A percentile compares a stretch with the other conserved stretches of the same genome.
Conservation (phyloP, 2,113 vertebrate genomes). For the Elgaria multicarinata region DNA sequence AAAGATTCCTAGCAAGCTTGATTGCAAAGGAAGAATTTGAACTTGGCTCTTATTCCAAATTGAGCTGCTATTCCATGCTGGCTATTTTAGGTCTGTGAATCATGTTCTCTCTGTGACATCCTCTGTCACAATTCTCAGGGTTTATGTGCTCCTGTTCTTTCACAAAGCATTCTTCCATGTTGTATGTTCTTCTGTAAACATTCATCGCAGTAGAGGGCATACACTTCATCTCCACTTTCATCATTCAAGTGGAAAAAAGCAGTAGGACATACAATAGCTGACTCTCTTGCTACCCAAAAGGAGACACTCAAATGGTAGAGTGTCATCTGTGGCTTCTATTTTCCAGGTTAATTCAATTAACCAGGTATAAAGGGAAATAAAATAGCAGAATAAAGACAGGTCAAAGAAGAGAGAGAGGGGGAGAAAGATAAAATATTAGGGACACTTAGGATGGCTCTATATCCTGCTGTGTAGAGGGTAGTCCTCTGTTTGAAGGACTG, state of each 20-base stretch:
- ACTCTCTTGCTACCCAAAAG: conserved; percentile 25
- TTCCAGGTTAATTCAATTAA: conserved; percentile 31
- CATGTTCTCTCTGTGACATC: not conserved
- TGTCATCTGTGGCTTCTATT: conserved; percentile 14
- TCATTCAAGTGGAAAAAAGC: conserved; percentile 24
- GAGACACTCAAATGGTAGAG: conserved; percentile 37
- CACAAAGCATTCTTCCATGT: not conserved
- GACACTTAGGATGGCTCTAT: not conserved
- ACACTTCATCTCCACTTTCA: not conserved
- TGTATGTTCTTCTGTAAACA: not conserved
- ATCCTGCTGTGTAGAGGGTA: not conserved
- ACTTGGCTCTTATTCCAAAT: not conserved
- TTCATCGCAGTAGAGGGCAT: conserved; percentile 24
- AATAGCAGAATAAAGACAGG: conserved; percentile 19
- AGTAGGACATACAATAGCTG: conserved; percentile 27
- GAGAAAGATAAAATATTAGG: conserved; percentile 26
- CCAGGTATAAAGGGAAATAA: conserved; percentile 50
- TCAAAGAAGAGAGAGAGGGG: not conserved
- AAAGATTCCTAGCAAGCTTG: no score
- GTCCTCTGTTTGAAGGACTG: not conserved
- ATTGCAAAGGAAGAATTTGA: not conserved
- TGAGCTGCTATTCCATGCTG: not conserved
- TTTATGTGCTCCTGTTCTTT: conserved; percentile 5
- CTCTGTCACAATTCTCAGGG: not conserved
- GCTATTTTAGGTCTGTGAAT: not conserved